These are phyloP conservation scores for Phycodurus eques DNA, from an alignment of 2,113 vertebrate species.

Conservation along the genomic window DNA sequence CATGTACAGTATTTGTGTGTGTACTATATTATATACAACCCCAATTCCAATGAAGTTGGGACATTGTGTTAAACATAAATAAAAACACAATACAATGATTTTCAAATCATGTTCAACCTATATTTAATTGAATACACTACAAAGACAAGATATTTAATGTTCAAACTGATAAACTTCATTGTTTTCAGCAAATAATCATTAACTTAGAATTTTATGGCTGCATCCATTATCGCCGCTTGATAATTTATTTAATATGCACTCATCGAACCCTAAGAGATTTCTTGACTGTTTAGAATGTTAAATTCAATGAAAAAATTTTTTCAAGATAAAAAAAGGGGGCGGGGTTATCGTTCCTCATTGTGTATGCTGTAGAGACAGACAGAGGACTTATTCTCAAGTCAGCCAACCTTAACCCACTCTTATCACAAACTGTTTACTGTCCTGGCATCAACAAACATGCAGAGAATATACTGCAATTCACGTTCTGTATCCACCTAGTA, in stretches of 20 bases:
- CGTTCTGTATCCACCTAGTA: background rate
- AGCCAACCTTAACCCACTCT: background rate
- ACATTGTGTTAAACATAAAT: no score
- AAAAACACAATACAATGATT: no score
- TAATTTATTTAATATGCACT: no score
- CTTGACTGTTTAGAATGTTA: background rate
- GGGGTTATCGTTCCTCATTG: background rate
- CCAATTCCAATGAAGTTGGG: no score
- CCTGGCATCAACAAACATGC: background rate
- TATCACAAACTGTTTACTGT: background rate
- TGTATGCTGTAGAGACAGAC: background rate
- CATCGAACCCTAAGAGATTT: background rate
- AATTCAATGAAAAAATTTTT: background rate
- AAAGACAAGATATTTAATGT: no score
- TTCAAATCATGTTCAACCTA: no score
- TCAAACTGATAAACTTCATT: no score
- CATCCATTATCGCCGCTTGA: no score
- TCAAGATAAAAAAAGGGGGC: background rate
- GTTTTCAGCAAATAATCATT: no score
- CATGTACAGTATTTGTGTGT: background rate
- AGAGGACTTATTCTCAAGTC: background rate
- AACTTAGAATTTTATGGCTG: no score
- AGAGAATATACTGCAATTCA: background rate
- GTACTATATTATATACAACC: background rate
- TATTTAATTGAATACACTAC: no score